Percentiles rank a stretch among this genome's conserved stretches.
These are phyloP conservation scores for Menidia beryllina DNA, from an alignment of 2,113 vertebrate species.

Conservation along the genomic window DNA sequence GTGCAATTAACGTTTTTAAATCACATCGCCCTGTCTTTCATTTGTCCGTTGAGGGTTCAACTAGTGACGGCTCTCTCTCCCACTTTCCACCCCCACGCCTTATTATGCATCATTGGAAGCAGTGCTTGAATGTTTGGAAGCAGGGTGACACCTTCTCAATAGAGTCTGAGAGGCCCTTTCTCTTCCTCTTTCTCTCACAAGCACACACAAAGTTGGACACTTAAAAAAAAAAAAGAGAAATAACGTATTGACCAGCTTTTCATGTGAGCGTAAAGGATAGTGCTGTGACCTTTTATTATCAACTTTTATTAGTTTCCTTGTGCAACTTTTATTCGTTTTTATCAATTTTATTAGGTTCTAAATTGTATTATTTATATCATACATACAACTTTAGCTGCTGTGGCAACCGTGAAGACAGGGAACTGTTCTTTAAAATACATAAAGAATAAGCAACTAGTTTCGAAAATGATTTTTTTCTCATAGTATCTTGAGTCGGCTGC, in stretches of 20 bases:
- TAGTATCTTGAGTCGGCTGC: background rate
- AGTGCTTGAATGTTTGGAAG: conserved; percentile 59
- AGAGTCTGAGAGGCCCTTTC: conserved; percentile 36
- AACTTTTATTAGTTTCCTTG: conserved; percentile 2
- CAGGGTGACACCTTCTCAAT: conserved; percentile 63
- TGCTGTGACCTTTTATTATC: conserved; percentile 23
- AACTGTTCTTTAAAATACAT: conserved; percentile 44
- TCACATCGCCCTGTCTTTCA: conserved; percentile 1
- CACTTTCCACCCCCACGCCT: conserved; percentile 26
- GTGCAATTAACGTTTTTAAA: background rate
- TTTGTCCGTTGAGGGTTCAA: conserved; percentile 46
- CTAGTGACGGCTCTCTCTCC: conserved; percentile 18
- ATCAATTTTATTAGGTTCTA: background rate
- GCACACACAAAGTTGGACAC: conserved; percentile 6
- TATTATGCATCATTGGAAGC: conserved; percentile 54
- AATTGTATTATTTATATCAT: background rate
- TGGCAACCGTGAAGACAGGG: conserved; percentile 9
- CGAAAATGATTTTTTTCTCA: conserved; percentile 6
- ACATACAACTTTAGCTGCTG: background rate
- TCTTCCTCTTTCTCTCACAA: background rate
- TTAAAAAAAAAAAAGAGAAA: background rate
- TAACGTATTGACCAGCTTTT: conserved; percentile 34
- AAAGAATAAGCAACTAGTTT: conserved; percentile 6
- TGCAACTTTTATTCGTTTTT: too few relatives aligned
- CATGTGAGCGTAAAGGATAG: conserved; percentile 22